Evolutionary conservation across 23 tunicate species (phyloP), one percentile per base, ranked within the genome.

Genomic region (Phallusia fumigata): DNA sequence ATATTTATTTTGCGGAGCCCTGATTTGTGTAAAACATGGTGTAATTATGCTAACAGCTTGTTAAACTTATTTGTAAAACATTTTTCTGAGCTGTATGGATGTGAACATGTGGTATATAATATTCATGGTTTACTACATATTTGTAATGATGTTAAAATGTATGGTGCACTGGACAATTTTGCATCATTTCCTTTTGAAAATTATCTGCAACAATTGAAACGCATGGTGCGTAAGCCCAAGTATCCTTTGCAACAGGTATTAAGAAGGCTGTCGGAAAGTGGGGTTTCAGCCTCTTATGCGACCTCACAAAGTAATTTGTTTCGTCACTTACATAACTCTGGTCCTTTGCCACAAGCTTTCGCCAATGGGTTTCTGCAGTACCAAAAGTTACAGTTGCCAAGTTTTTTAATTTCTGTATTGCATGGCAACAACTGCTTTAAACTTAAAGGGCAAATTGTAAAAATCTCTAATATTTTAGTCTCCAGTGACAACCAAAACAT

Each of bases 151-250:
- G 88, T 40, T 28, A 69, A 44, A 79, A 78, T n/a, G 2, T 78
- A 35, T 65, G 88, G 88, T 45, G 35, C 65, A 0, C 80, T 85
- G 3, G 83, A 78, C 24, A 78, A 5, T 12, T 85, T 78, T 78
- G 78, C 88, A 30, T 53, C 78, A 31, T 85, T 78, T 85, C 65
- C 83, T 24, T 85, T 85, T 85, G 83, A 85, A 85, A 85, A 79
- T 64, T 78, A 44, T 64, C 40, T 85, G 52, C 53, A 72, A 36
- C 13, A 65, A 3, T 58, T 85, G 64, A 85, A 85, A 40, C 32
- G 44, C 30, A 3, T 78, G 35, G 83, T 85, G 11, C 65, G 88
- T 2, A 64, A 64, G 28, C 83, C 83, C 0, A 78, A 65, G 11
- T 45, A 65, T 31, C 78, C 83, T n/a, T 30, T 85, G 36, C 83